Evolutionary conservation across 2,888 invertebrate species (phyloP).

Genomic region (Parelbella ahira): DNA sequence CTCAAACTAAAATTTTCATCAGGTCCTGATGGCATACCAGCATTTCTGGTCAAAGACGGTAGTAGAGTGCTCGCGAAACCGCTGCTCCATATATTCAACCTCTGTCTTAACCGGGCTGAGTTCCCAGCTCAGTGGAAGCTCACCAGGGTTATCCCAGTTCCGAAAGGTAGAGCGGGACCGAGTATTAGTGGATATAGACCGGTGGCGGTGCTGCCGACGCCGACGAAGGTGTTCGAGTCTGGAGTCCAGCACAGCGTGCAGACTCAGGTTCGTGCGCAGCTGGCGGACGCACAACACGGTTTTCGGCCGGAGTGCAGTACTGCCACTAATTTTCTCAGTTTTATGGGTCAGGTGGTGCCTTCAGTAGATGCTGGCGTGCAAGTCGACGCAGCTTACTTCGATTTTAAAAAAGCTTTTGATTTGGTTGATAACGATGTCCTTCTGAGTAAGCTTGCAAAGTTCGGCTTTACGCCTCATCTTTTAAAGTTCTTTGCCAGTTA

Average conservation of each 20-base stretch:
- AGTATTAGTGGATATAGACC: slow-evolving; percentile 7
- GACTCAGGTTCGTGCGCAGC: no score
- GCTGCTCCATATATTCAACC: slow-evolving; percentile 20
- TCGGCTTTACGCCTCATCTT: slow-evolving; percentile 6
- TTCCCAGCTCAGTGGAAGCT: slow-evolving; percentile 2
- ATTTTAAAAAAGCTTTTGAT: slow-evolving; percentile 11
- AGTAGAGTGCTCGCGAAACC: slow-evolving; percentile 20
- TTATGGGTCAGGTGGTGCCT: slow-evolving; percentile 1
- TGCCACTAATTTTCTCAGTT: no score
- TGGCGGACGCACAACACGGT: no score
- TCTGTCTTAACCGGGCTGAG: slow-evolving; percentile 5
- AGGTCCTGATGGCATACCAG: slow-evolving; percentile 26
- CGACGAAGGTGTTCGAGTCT: background rate
- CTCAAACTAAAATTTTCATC: slow-evolving; percentile 5
- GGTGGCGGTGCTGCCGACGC: slow-evolving; percentile 11
- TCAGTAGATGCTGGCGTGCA: slow-evolving; percentile 6
- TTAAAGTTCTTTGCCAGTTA: slow-evolving; percentile 20
- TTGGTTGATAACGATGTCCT: background rate
- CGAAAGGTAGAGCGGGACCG: slow-evolving; percentile 7
- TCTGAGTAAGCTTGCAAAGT: no score
- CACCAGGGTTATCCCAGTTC: slow-evolving; percentile 10
- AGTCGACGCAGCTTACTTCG: slow-evolving; percentile 9
- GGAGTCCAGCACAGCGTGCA: no score
- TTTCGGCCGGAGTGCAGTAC: no score
- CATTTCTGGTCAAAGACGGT: slow-evolving; percentile 25